These are phyloP conservation scores for Leptocoma aspasia DNA, from an alignment of 2,113 vertebrate species.

Conservation along the genomic window DNA sequence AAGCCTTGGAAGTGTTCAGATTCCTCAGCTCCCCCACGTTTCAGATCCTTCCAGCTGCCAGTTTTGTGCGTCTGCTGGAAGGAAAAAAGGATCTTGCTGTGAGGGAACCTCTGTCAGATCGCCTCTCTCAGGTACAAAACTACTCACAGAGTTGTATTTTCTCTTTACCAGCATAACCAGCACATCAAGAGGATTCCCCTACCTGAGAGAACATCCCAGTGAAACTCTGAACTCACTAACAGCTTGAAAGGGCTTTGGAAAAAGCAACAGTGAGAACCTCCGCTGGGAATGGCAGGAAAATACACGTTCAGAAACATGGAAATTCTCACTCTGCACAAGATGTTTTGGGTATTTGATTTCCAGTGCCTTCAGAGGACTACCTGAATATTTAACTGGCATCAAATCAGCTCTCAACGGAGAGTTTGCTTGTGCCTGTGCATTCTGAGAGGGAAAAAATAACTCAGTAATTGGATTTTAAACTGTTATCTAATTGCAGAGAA, in stretches of 20 bases:
- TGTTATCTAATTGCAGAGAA: constrained; percentile 8
- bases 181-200: not conserved
- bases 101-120: not conserved
- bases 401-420: not conserved
- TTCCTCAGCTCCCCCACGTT: not conserved
- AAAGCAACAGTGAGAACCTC: not conserved
- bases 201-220: not conserved
- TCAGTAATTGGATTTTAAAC: not conserved
- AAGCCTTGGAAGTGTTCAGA: not conserved
- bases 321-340: not conserved
- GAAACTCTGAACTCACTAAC: not conserved
- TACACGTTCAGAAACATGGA: not conserved
- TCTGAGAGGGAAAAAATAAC: not conserved
- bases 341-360: not conserved
- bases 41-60: not conserved
- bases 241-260: not conserved
- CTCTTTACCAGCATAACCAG: not conserved
- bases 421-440: not conserved
- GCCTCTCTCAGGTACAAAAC: not conserved
- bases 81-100: not conserved
- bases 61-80: not conserved
- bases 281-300: not conserved
- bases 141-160: not conserved
- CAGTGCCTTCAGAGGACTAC: not conserved
- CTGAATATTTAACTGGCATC: not conserved